Percentiles rank a stretch among this genome's conserved stretches.
Conservation (phyloP, 2,888 invertebrate species). For the Platycheirus rosarum region DNA sequence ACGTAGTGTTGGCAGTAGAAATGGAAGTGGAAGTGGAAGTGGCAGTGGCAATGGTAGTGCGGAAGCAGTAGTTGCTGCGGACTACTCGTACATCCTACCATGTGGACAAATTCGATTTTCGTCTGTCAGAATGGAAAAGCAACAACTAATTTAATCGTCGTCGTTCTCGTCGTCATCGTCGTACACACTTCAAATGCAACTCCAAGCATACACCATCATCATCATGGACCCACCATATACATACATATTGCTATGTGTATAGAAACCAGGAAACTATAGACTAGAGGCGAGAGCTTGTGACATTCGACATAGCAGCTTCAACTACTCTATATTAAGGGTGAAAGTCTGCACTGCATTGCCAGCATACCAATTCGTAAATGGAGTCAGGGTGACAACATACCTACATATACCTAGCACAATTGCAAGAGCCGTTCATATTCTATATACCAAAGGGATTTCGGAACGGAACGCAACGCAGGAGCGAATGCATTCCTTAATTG, state of each 20-base stretch:
- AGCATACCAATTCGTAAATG: slow-evolving; percentile 63
- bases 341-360: slow-evolving; percentile 50
- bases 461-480: slow-evolving; percentile 48
- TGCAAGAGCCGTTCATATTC: slow-evolving; percentile 28
- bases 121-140: slow-evolving; percentile 68
- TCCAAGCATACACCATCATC: slow-evolving; percentile 9
- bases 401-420: slow-evolving; percentile 18
- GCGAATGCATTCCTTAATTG: slow-evolving; percentile 75
- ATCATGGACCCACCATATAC: background rate
- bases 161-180: slow-evolving; percentile 18
- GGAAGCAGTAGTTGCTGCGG: background rate
- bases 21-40: background rate
- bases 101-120: slow-evolving; percentile 68
- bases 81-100: slow-evolving; percentile 24
- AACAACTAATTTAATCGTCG: slow-evolving; percentile 69
- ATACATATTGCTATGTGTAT: background rate
- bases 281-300: slow-evolving; percentile 44
- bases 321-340: slow-evolving; percentile 55
- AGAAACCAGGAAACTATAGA: slow-evolving; percentile 1
- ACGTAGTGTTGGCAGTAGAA: slow-evolving; percentile 31
- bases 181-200: slow-evolving; percentile 59
- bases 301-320: slow-evolving; percentile 54
- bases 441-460: slow-evolving; percentile 59
- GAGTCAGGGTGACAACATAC: slow-evolving; percentile 44
- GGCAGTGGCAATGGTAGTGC: background rate